Evolutionary conservation across 2,888 invertebrate genomes (phyloP).

Genomic region (Amiota mariae): DNA sequence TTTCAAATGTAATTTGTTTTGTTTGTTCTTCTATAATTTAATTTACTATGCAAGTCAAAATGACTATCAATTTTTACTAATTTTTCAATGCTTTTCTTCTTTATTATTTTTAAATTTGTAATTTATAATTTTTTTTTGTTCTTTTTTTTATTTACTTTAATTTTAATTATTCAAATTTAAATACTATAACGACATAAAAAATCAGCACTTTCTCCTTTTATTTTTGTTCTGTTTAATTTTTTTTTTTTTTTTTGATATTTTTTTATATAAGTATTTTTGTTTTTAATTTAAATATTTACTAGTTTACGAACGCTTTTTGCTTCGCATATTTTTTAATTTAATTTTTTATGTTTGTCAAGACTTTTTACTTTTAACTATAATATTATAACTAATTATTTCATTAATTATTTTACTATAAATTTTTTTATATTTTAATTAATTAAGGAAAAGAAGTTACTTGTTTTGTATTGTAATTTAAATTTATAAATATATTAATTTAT

Average conservation of each 20-base stretch:
- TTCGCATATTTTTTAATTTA: conserved; percentile 38
- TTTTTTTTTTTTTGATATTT: conserved; percentile 43
- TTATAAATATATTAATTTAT: conserved; percentile 52
- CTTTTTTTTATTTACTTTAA: conserved; percentile 46
- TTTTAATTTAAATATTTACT: conserved; percentile 61
- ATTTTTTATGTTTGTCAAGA: conserved; percentile 35
- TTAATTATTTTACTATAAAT: no score
- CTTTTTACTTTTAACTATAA: conserved; percentile 54
- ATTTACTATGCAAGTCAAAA: conserved; percentile 67
- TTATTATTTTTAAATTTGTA: conserved; percentile 36
- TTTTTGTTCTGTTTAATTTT: no score
- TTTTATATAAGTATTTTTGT: conserved; percentile 40
- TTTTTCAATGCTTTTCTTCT: conserved; percentile 46
- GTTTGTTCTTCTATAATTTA: conserved; percentile 60
- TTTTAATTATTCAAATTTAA: conserved; percentile 64
- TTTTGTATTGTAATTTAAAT: conserved; percentile 44
- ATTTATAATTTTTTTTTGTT: conserved; percentile 37
- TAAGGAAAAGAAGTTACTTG: conserved; percentile 42
- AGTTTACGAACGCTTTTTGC: conserved; percentile 55
- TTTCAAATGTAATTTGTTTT: conserved; percentile 43
- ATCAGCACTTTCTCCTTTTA: conserved; percentile 63
- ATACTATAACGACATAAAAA: conserved; percentile 72
- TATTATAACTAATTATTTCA: conserved; percentile 63
- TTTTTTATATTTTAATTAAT: conserved; percentile 58
- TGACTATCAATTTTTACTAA: conserved; percentile 64